phyloP scores from a whole-genome alignment of 2,797 vertebrate genomes.

The Discoglossus pictus region DNA sequence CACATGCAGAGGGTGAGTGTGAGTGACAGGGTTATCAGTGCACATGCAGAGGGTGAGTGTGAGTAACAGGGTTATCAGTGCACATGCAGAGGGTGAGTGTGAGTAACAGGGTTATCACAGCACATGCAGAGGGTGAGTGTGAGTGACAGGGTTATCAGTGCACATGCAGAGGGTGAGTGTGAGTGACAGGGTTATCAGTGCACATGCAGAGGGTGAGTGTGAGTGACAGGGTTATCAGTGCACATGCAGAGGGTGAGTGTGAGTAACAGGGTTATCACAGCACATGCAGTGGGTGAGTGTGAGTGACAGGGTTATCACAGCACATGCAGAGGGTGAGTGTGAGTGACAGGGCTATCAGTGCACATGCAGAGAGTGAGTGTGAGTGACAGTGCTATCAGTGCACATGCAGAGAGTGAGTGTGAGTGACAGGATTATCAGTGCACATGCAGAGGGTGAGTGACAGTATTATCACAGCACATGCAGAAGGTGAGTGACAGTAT shows the following conservation, averaged over 20 bases:
- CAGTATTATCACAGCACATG: slow-evolving; percentile 28
- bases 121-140: not conserved
- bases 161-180: not conserved
- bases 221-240: slow-evolving; percentile 33
- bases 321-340: not conserved
- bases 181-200: slow-evolving; percentile 33
- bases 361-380: not conserved
- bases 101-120: slow-evolving; percentile 32
- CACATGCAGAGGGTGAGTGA: not conserved
- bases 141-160: slow-evolving; percentile 33
- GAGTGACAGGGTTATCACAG: slow-evolving; percentile 33
- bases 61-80: slow-evolving; percentile 32
- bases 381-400: slow-evolving; percentile 37
- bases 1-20: not conserved
- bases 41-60: not conserved
- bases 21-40: slow-evolving; percentile 33
- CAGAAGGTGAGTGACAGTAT: slow-evolving; percentile 8
- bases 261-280: slow-evolving; percentile 32
- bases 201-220: not conserved
- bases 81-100: not conserved
- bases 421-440: slow-evolving; percentile 33
- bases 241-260: not conserved
- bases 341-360: slow-evolving; percentile 33
- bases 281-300: not conserved
- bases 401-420: not conserved